Evolutionary conservation across 2,888 invertebrate genomes (phyloP), one percentile per base, ranked within the genome.

Genomic region (Nymphalis c-album): DNA sequence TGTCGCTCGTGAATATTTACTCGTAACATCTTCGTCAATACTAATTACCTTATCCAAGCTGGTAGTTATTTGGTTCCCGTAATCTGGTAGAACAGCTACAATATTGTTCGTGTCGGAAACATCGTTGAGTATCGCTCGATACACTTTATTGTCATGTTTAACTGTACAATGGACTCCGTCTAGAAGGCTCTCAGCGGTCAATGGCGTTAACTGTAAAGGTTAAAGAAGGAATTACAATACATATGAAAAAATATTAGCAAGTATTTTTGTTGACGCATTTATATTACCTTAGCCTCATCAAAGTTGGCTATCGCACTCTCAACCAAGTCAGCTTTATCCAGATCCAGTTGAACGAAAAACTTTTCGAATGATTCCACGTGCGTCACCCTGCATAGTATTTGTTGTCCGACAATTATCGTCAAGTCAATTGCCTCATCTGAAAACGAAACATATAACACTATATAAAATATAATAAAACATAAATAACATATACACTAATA

Each of bases 351-450:
- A 0, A 90, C 80, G 69, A 80, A 87, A 78, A 92, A 87, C 71
- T 86, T 85, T 55, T 88, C 86, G 62, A 81, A 85, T 0, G 90
- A 87, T 16, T 86, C 89, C 22, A 91, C 86, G 67, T 91, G 86
- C 0, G 91, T 91, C 59, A 92, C 90, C 18, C 85, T 82, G 71
- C 90, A 86, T 35, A 86, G 67, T n/a, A 91, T 86, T 77, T 91
- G 90, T 72, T 92, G 92, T 17, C 90, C 87, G 31, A 89, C 84
- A 35, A 92, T 87, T 50, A 92, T 90, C 0, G 88, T 88, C 64
- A 92, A 78, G 73, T 91, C 91, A 67, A 91, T 91, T 0, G 92
- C 88, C 78, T 92, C 92, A 71, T 92, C 92, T 91, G 84, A 22
- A 85, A 85, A 64, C 69, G 69, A 17, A 47, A 51, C 48, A 68